These are phyloP conservation scores for Criorhina ranunculi DNA, from an alignment of 2,888 invertebrate genomes.

Conservation along the genomic window DNA sequence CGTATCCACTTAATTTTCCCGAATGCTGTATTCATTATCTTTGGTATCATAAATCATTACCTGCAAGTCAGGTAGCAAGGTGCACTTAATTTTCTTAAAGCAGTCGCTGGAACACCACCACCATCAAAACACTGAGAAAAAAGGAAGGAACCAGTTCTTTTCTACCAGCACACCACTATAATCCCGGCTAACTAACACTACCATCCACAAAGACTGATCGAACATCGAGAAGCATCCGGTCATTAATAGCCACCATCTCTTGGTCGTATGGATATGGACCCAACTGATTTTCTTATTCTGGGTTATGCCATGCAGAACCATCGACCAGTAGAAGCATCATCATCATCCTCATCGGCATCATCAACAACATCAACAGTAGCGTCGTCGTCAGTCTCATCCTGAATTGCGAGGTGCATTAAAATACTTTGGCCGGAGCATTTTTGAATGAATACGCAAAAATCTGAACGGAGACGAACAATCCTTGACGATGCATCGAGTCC, in stretches of 20 bases:
- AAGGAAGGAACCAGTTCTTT: constrained; percentile 63
- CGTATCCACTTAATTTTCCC: constrained; percentile 77
- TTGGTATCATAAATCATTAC: constrained; percentile 79
- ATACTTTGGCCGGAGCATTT: constrained; percentile 62
- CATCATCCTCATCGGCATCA: constrained; percentile 47
- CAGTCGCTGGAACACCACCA: constrained; percentile 62
- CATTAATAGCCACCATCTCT: constrained; percentile 70
- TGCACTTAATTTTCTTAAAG: constrained; percentile 79
- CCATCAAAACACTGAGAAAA: constrained; percentile 36
- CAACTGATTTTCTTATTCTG: constrained; percentile 57
- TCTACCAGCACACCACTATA: constrained; percentile 42
- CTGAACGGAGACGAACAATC: constrained; percentile 19
- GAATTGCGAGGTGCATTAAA: constrained; percentile 67
- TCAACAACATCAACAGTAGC: constrained; percentile 45
- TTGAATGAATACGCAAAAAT: constrained; percentile 75
- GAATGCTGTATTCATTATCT: constrained; percentile 79
- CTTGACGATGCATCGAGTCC: constrained; percentile 25
- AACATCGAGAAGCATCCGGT: constrained; percentile 75
- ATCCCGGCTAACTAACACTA: constrained; percentile 47
- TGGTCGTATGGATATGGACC: constrained; percentile 8
- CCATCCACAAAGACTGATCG: constrained; percentile 48
- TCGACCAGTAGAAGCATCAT: constrained; percentile 26
- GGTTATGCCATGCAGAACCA: constrained; percentile 28
- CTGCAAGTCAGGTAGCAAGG: constrained; percentile 80
- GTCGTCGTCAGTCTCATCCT: constrained; percentile 64